Conservation (phyloP, 2,888 invertebrate genomes). For the Brachyptera putata region DNA sequence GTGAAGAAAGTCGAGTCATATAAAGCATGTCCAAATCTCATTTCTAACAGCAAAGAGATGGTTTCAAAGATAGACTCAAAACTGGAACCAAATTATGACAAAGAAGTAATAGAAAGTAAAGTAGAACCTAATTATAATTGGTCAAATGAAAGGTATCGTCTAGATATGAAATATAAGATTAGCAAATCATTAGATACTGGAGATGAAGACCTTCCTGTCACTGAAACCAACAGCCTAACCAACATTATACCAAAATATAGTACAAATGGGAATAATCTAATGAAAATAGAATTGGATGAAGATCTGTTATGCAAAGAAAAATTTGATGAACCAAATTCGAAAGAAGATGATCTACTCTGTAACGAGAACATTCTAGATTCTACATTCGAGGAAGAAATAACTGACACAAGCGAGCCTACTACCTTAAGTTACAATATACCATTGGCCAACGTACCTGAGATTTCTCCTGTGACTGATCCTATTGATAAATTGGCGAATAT, state of each 20-base stretch:
- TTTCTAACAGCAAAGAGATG: background rate
- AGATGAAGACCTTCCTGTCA: background rate
- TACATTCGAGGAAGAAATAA: background rate
- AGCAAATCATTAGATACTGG: background rate
- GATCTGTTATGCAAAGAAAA: constrained; percentile 6
- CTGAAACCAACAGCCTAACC: background rate
- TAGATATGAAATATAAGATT: constrained; percentile 5
- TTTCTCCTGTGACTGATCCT: background rate
- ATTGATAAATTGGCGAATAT: background rate
- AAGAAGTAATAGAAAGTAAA: background rate
- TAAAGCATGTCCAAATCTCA: background rate
- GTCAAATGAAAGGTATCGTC: background rate
- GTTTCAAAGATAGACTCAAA: background rate
- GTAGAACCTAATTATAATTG: background rate
- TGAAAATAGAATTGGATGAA: background rate
- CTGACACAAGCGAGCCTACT: background rate
- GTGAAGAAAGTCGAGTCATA: too few relatives aligned
- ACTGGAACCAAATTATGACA: background rate
- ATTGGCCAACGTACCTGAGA: background rate
- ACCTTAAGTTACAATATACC: background rate
- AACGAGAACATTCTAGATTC: constrained; percentile 1
- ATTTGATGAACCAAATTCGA: background rate
- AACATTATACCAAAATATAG: background rate
- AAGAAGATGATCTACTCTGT: background rate
- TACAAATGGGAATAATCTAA: constrained; percentile 9